These are phyloP conservation scores for Clunio marinus DNA, from an alignment of 2,888 invertebrate species.

Conservation along the genomic window DNA sequence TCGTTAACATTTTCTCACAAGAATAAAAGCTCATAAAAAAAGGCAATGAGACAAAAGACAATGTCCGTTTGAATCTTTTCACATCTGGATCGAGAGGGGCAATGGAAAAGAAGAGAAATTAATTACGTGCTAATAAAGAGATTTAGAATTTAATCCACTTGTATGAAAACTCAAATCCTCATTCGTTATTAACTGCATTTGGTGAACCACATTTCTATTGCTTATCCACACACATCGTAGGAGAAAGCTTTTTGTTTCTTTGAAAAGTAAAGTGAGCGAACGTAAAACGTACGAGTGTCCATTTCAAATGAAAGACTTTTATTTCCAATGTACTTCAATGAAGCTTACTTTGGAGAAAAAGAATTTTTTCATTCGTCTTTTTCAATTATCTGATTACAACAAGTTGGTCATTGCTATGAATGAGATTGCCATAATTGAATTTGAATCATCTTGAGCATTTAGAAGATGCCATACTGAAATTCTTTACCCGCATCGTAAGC, in stretches of 20 bases:
- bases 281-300: background rate
- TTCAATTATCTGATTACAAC: constrained; percentile 38
- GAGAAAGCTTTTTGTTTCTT: constrained; percentile 3
- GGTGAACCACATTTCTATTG: constrained; percentile 1
- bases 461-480: background rate
- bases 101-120: constrained; percentile 34
- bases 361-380: background rate
- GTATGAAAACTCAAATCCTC: constrained; percentile 33
- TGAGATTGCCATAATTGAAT: constrained; percentile 33
- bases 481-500: constrained; percentile 3
- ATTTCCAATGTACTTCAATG: background rate
- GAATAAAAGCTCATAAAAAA: background rate
- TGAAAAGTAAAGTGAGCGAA: background rate
- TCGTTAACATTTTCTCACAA: background rate
- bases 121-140: constrained; percentile 38
- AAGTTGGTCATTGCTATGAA: constrained; percentile 29
- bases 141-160: constrained; percentile 36
- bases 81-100: background rate
- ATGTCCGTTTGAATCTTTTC: background rate
- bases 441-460: constrained; percentile 32
- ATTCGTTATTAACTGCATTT: constrained; percentile 36
- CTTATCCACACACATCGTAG: background rate
- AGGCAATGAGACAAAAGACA: background rate
- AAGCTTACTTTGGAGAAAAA: too few relatives aligned
- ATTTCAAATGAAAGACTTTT: background rate